These are phyloP conservation scores for Torymus auratus DNA, from an alignment of 2,888 invertebrate genomes.

Conservation along the genomic window DNA sequence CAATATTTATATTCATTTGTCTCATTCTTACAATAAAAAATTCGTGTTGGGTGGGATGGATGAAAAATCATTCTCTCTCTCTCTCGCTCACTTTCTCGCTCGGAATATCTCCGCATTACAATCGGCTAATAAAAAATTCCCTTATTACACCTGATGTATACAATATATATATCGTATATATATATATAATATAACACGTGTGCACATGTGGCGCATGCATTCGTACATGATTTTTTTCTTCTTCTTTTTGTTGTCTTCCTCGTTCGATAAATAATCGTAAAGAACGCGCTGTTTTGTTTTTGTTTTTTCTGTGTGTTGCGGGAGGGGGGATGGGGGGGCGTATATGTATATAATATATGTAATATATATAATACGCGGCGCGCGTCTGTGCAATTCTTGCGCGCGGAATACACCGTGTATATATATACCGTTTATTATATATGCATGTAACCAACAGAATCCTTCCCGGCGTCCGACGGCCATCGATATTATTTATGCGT, in stretches of 20 bases:
- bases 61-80: neutral
- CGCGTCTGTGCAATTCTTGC: neutral
- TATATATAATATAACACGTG: conserved; percentile 42
- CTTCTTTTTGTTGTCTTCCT: too few species aligned
- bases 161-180: conserved; percentile 21
- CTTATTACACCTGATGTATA: conserved; percentile 41
- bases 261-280: conserved; percentile 31
- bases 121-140: conserved; percentile 47
- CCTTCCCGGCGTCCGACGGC: conserved; percentile 15
- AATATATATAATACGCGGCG: too few species aligned
- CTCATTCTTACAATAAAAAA: conserved; percentile 25
- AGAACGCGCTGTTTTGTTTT: neutral
- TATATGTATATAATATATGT: too few species aligned
- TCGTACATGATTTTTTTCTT: conserved; percentile 16
- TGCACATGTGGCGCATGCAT: conserved; percentile 26
- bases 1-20: conserved; percentile 28
- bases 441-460: conserved; percentile 3
- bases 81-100: conserved; percentile 9
- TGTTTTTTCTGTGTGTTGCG: too few species aligned
- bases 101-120: conserved; percentile 14
- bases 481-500: conserved; percentile 2
- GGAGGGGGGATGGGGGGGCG: too few species aligned
- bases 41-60: conserved; percentile 1
- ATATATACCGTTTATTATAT: neutral
- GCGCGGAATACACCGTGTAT: neutral